Evolutionary conservation across 30 jellyfish, hydroid and myxozoan genomes (phyloP).

Genomic region (Pelagia noctiluca): DNA sequence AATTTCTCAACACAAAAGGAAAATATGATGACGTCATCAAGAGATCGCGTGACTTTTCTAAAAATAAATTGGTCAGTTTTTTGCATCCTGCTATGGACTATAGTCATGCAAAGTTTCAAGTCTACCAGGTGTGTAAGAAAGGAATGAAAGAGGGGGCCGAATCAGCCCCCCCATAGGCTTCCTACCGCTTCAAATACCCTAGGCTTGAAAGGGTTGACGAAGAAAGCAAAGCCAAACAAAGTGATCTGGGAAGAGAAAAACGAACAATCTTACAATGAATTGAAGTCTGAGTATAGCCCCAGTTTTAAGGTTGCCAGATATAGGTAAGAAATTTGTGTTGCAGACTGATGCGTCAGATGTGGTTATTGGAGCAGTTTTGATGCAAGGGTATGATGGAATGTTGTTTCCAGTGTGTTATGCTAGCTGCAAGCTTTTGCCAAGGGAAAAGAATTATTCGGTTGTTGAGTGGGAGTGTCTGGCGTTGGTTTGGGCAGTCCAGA

Average conservation of each 20-base stretch:
- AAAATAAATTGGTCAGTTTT: too few species aligned
- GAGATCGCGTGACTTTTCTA: too few species aligned
- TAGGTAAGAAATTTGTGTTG: background rate
- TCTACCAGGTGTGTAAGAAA: too few species aligned
- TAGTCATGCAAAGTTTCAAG: too few species aligned
- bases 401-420: constrained; percentile 52
- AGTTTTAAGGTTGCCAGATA: constrained; percentile 38
- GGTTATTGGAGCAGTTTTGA: constrained; percentile 48
- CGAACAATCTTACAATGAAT: constrained; percentile 5
- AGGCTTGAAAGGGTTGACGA: constrained; percentile 14
- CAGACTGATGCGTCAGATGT: constrained; percentile 48
- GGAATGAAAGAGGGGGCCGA: too few species aligned
- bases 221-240: constrained; percentile 26
- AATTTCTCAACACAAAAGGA: too few species aligned
- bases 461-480: constrained; percentile 49
- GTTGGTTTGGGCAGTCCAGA: constrained; percentile 42
- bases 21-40: too few species aligned
- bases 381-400: constrained; percentile 50
- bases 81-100: too few species aligned
- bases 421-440: constrained; percentile 12
- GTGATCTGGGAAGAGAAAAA: constrained; percentile 28
- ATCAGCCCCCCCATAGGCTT: too few species aligned
- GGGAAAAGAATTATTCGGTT: constrained; percentile 22
- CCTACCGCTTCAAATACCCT: too few species aligned
- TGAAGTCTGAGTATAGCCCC: constrained; percentile 9